These are phyloP conservation scores for Phrynosoma blainvillii DNA, from an alignment of 2,113 vertebrate genomes.

Conservation along the genomic window DNA sequence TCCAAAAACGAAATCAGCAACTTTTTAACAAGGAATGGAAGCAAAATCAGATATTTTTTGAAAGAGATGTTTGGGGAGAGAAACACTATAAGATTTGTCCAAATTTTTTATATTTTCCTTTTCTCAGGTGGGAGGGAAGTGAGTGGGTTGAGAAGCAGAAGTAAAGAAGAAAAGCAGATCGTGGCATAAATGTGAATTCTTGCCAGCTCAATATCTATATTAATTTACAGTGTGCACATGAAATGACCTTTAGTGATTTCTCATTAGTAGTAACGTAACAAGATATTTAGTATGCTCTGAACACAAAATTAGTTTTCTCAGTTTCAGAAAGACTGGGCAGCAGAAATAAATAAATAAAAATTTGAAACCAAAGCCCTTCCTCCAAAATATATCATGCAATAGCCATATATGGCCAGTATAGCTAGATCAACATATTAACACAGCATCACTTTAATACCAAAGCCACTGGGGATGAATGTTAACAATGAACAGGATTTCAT, in stretches of 20 bases:
- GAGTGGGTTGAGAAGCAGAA: background rate
- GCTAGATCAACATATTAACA: background rate
- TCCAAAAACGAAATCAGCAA: background rate
- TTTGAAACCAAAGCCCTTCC: background rate
- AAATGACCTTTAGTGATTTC: background rate
- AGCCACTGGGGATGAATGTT: background rate
- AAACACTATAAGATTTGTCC: background rate
- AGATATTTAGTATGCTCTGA: background rate
- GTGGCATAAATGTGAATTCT: background rate
- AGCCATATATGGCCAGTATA: background rate
- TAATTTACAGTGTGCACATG: background rate
- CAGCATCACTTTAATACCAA: background rate
- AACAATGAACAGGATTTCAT: background rate
- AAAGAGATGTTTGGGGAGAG: background rate
- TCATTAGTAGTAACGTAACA: background rate
- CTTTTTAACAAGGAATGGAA: background rate
- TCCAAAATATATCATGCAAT: background rate
- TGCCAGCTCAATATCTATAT: background rate
- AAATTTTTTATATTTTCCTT: background rate
- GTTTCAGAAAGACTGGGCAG: background rate
- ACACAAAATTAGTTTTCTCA: background rate
- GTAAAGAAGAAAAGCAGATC: background rate
- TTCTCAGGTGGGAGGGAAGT: no score
- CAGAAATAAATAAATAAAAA: no score
- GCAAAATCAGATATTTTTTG: background rate